Evolutionary conservation across 2,113 vertebrate genomes (phyloP), one percentile per base, ranked within the genome.

Genomic region (Dendropsophus ebraccatus): DNA sequence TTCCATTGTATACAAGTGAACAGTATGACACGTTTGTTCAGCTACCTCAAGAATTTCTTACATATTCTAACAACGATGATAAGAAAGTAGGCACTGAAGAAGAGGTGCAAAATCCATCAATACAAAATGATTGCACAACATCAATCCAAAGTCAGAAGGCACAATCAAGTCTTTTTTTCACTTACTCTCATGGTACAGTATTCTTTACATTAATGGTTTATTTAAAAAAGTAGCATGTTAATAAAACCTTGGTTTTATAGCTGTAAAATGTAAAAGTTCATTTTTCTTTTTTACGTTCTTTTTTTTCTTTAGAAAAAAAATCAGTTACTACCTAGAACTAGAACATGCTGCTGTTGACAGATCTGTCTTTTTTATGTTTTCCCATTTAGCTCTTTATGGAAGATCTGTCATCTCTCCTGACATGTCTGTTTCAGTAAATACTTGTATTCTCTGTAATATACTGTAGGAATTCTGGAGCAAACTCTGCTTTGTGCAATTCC

Each of bases 161-260:
- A 60, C 21, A 35, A 67, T 92, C 89, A 10, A 87, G 90, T 89
- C 89, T 82, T 88, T 89, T 16, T 47, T 90, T 89, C 37, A 82
- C 87, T 30, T 93, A 87, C 79, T 89, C 92, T 87, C 92, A 91
- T 49, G 92, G 93, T 95, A 91, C 90, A 88, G 47, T 77, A 52
- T 54, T 77, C 16, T 77, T 25, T 14, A 35, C 80, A 81, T 28
- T 49, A 30, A 45, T 16, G 23, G 19, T 56, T 23, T n/a, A n/a
- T n/a, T n/a, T n/a, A n/a, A n/a, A n/a, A n/a, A n/a, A 25, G 1
- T 28, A 50, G n/a, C 12, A 60, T n/a, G n/a, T n/a, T n/a, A n/a
- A n/a, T n/a, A n/a, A n/a, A n/a, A n/a, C n/a, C n/a, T n/a, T 17
- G 1, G 28, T 69, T 19, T 21, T 37, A 70, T 41, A 41, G 19